These are phyloP conservation scores for Austrofundulus limnaeus DNA, from an alignment of 2,113 vertebrate species.

Conservation along the genomic window DNA sequence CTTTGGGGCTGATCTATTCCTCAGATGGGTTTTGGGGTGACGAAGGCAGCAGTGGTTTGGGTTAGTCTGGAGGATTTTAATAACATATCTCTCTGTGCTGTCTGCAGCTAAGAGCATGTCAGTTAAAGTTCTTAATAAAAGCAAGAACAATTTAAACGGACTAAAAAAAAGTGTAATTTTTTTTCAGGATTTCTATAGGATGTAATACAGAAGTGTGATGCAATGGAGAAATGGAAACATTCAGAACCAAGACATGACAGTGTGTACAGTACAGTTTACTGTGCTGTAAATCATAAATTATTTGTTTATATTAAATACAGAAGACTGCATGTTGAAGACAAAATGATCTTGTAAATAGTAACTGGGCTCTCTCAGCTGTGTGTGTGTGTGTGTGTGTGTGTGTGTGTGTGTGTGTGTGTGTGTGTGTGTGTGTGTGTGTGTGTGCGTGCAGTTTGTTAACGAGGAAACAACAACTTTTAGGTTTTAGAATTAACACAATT, in stretches of 20 bases:
- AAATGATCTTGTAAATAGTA: too few relatives aligned
- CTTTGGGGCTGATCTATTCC: constrained; percentile 62
- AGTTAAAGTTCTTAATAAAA: constrained; percentile 29
- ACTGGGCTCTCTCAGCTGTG: too few relatives aligned
- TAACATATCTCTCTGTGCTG: constrained; percentile 40
- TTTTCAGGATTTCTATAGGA: constrained; percentile 13
- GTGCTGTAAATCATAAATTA: neutral
- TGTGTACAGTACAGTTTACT: neutral
- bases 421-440: too few relatives aligned
- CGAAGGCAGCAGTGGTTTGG: constrained; percentile 52
- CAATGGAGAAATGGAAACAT: constrained; percentile 3
- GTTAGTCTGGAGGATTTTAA: constrained; percentile 47
- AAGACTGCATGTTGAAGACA: neutral
- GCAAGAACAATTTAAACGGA: neutral
- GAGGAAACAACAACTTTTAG: too few relatives aligned
- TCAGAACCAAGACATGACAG: constrained; percentile 1
- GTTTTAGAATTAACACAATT: too few relatives aligned
- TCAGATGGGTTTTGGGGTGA: constrained; percentile 50
- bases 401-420: too few relatives aligned
- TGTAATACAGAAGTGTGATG: constrained; percentile 24
- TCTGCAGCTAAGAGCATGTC: constrained; percentile 36
- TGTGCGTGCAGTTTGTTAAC: too few relatives aligned
- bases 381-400: too few relatives aligned
- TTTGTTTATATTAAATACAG: too few relatives aligned
- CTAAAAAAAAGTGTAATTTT: constrained; percentile 17